phyloP scores from a whole-genome alignment of 2,113 vertebrate species.

The Cyprinus carpio region DNA sequence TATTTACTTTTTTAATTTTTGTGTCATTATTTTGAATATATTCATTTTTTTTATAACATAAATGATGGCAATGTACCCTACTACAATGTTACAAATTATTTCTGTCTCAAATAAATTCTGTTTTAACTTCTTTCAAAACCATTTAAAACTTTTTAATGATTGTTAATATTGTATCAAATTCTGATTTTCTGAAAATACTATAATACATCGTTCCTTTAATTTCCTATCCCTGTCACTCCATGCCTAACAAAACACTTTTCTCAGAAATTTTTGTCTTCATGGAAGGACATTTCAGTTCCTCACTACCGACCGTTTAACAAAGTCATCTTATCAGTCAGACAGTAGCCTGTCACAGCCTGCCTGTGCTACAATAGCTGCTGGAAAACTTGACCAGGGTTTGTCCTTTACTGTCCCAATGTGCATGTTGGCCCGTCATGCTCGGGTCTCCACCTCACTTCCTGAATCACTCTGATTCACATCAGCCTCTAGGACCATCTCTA shows the following conservation, averaged over 20 bases:
- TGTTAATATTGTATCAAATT: background rate
- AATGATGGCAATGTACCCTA: no score
- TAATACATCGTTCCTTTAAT: background rate
- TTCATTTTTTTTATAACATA: no score
- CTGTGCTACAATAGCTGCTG: slow-evolving; percentile 3
- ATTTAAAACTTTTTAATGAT: no score
- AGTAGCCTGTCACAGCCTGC: background rate
- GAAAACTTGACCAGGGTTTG: slow-evolving; percentile 11
- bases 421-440: background rate
- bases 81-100: no score
- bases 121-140: no score
- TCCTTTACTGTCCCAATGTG: slow-evolving; percentile 16
- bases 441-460: background rate
- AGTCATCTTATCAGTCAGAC: slow-evolving; percentile 26
- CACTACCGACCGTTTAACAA: slow-evolving; percentile 8
- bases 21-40: no score
- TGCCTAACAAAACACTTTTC: background rate
- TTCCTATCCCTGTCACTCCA: no score
- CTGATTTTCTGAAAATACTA: background rate
- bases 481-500: slow-evolving; percentile 61
- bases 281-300: background rate
- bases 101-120: no score
- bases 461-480: slow-evolving; percentile 54
- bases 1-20: no score
- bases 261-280: background rate